phyloP scores from a whole-genome alignment of 2,797 vertebrate genomes.

The Coregonus suidteri region DNA sequence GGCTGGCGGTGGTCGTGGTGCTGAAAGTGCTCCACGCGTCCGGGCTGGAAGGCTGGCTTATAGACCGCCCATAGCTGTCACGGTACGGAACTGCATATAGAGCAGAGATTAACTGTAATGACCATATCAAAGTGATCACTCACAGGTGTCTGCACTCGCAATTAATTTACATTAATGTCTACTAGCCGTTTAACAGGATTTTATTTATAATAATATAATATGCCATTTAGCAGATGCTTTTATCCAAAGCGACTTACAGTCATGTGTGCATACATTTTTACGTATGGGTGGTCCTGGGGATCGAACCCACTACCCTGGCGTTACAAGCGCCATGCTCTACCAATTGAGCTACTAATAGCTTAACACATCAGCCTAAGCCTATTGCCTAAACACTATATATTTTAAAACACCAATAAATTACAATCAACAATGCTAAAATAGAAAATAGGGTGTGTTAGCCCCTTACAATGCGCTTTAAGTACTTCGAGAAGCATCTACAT shows the following conservation, averaged over 20 bases:
- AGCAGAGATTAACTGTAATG: not conserved
- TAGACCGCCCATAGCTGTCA: constrained; percentile 50
- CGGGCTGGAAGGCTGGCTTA: constrained; percentile 51
- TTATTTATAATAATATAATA: not conserved
- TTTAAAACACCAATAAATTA: not conserved
- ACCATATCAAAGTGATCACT: too few species aligned
- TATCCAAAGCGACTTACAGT: too few species aligned
- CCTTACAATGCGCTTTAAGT: too few species aligned
- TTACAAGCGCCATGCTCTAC: too few species aligned
- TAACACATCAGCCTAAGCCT: not conserved
- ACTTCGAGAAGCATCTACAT: too few species aligned
- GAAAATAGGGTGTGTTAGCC: not conserved
- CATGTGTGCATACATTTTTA: too few species aligned
- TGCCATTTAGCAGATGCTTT: too few species aligned
- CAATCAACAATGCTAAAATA: not conserved
- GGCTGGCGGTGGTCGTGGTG: constrained; percentile 18
- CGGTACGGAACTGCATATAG: constrained; percentile 62
- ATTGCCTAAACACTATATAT: not conserved
- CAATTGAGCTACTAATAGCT: not conserved
- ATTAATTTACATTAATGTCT: too few species aligned
- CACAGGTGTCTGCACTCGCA: too few species aligned
- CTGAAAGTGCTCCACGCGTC: constrained; percentile 55
- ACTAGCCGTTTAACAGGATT: not conserved
- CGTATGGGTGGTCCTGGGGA: too few species aligned
- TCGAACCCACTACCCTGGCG: too few species aligned